Conservation (phyloP, 2,113 vertebrate species). For the Sinocyclocheilus grahami region DNA sequence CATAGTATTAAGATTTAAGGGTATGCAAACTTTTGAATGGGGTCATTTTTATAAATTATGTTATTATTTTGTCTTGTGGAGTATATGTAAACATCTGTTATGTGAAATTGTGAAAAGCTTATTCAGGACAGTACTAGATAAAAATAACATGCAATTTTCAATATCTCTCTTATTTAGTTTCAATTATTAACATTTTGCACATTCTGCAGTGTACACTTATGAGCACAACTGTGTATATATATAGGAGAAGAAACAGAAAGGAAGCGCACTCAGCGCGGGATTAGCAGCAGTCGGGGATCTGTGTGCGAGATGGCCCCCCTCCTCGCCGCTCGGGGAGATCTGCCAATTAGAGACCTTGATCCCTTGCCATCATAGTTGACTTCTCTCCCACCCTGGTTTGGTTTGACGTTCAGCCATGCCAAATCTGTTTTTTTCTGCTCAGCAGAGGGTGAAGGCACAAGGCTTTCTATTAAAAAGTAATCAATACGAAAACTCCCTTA, state of each 20-base stretch:
- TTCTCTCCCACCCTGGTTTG: slow-evolving; percentile 45
- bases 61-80: too few species aligned
- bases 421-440: slow-evolving; percentile 39
- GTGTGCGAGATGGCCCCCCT: slow-evolving; percentile 52
- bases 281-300: slow-evolving; percentile 75
- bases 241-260: slow-evolving; percentile 30
- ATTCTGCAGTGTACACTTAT: too few species aligned
- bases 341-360: slow-evolving; percentile 63
- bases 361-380: slow-evolving; percentile 54
- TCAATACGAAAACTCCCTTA: slow-evolving; percentile 44
- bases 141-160: too few species aligned
- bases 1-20: too few species aligned
- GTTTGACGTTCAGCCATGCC: slow-evolving; percentile 46
- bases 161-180: too few species aligned
- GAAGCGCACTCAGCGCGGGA: slow-evolving; percentile 71
- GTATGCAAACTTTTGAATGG: too few species aligned
- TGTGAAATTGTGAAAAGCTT: too few species aligned
- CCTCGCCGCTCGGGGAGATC: slow-evolving; percentile 44
- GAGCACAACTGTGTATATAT: too few species aligned
- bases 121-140: too few species aligned
- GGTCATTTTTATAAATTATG: too few species aligned
- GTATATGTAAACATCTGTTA: too few species aligned
- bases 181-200: too few species aligned
- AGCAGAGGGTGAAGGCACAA: slow-evolving; percentile 30
- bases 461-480: slow-evolving; percentile 28